These are phyloP conservation scores for Quadriops clusia DNA, from an alignment of 2,888 invertebrate species.

Conservation along the genomic window DNA sequence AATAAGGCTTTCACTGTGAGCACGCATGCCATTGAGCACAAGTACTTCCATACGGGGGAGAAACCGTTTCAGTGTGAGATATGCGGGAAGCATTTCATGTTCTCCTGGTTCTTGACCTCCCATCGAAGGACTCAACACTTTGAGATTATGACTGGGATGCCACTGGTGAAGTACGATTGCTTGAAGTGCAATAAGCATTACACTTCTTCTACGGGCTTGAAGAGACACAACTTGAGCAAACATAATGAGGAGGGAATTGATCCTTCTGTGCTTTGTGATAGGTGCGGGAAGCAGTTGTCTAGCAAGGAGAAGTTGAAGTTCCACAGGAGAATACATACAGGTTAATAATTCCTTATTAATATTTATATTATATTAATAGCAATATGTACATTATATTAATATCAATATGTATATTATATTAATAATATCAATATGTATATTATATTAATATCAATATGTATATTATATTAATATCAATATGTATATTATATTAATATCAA, in stretches of 20 bases:
- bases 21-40: conserved; percentile 40
- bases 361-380: no score
- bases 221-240: conserved; percentile 29
- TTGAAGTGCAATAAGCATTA: conserved; percentile 32
- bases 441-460: no score
- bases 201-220: conserved; percentile 27
- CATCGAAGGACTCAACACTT: conserved; percentile 42
- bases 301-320: conserved; percentile 32
- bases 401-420: no score
- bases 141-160: conserved; percentile 34
- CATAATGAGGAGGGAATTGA: conserved; percentile 40
- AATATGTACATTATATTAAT: no score
- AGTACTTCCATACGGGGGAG: conserved; percentile 41
- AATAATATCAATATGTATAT: no score
- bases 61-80: conserved; percentile 39
- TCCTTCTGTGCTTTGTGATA: conserved; percentile 36
- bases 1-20: conserved; percentile 37
- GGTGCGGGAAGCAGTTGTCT: conserved; percentile 31
- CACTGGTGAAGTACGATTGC: conserved; percentile 33
- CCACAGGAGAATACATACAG: conserved; percentile 31
- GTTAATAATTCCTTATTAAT: no score
- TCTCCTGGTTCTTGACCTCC: conserved; percentile 40
- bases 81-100: conserved; percentile 44
- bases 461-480: no score
- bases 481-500: no score